phyloP scores from a whole-genome alignment of 1,140 invertebrate genomes.

The Bombus sibiricus region DNA sequence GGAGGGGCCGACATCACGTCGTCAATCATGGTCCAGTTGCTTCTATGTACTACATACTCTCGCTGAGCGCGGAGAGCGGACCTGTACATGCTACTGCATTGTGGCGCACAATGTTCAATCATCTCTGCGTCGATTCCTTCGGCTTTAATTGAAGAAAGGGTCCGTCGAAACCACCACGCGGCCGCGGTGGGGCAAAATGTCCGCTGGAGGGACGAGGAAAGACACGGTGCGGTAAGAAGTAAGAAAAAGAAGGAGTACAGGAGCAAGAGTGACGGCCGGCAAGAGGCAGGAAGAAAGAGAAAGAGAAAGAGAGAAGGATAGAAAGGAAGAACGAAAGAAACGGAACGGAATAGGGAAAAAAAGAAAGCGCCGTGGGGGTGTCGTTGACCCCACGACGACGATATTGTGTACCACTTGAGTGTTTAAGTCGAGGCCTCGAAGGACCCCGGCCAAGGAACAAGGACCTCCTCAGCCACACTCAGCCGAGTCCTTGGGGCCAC shows the following conservation, averaged over 20 bases:
- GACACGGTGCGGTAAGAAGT: not conserved
- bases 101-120: constrained; percentile 74
- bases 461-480: constrained; percentile 80
- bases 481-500: constrained; percentile 74
- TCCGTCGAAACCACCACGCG: constrained; percentile 45
- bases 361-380: constrained; percentile 63
- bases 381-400: constrained; percentile 70
- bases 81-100: constrained; percentile 72
- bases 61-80: constrained; percentile 49
- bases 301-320: constrained; percentile 27
- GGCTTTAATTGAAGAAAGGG: constrained; percentile 76
- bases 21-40: constrained; percentile 80
- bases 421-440: constrained; percentile 75
- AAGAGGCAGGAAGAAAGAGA: constrained; percentile 3
- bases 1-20: constrained; percentile 72
- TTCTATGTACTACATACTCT: constrained; percentile 72
- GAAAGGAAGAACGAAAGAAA: constrained; percentile 29
- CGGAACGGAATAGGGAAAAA: constrained; percentile 29
- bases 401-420: constrained; percentile 81
- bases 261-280: constrained; percentile 18
- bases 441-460: constrained; percentile 74
- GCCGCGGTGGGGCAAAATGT: constrained; percentile 33
- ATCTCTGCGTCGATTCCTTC: constrained; percentile 70
- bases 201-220: constrained; percentile 22
- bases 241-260: not conserved